Percentiles rank a stretch among this genome's conserved stretches.
Conservation (phyloP, 1,140 invertebrate genomes). For the Neodiprion pinetum region DNA sequence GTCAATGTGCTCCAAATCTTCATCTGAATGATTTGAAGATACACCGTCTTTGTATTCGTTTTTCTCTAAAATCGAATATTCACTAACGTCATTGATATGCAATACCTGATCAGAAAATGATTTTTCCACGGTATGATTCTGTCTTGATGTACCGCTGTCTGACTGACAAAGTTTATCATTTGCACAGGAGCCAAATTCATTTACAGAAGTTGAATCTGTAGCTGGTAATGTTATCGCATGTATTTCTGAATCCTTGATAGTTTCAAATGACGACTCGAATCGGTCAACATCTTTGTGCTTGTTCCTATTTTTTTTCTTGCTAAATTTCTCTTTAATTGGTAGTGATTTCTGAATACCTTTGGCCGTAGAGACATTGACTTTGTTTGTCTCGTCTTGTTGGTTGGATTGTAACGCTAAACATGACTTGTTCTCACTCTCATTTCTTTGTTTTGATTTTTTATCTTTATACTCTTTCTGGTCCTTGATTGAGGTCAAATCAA, state of each 20-base stretch:
- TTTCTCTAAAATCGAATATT: constrained; percentile 46
- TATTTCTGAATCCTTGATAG: constrained; percentile 6
- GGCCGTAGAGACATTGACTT: neutral
- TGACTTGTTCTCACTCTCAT: neutral
- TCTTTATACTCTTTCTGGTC: neutral
- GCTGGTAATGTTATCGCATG: neutral
- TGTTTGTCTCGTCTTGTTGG: too few species aligned
- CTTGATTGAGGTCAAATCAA: neutral
- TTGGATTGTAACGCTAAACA: neutral
- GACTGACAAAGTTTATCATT: neutral
- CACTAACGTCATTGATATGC: constrained; percentile 41
- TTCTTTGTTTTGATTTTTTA: neutral
- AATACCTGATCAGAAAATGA: constrained; percentile 18
- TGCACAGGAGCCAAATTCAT: neutral
- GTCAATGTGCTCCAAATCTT: constrained; percentile 54
- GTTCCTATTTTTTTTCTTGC: neutral
- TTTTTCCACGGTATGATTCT: neutral
- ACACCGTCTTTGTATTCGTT: neutral
- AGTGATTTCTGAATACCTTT: neutral
- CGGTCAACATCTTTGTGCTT: neutral
- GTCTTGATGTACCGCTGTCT: neutral
- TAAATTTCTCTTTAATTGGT: neutral
- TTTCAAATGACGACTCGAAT: neutral
- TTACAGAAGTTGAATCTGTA: neutral
- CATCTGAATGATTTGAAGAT: constrained; percentile 45